Conservation (phyloP, 2,888 invertebrate genomes). For the Monoplex corrugatus region DNA sequence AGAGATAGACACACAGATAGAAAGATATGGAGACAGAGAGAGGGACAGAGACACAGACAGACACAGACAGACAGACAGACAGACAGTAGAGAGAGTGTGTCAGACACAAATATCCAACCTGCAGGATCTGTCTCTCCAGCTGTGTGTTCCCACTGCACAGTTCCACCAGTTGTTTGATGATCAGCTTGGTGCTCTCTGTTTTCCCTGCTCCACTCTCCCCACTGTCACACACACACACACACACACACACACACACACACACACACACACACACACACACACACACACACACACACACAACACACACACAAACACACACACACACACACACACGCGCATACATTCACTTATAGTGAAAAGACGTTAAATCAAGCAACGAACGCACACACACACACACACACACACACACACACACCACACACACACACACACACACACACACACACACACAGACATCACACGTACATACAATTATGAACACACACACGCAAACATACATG, state of each 20-base stretch:
- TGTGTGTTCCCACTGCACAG: slow-evolving; percentile 75
- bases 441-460: neutral
- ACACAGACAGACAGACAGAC: too few species aligned
- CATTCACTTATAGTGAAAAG: neutral
- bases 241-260: neutral
- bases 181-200: slow-evolving; percentile 80
- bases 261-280: slow-evolving; percentile 8
- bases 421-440: neutral
- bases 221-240: slow-evolving; percentile 60
- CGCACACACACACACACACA: too few species aligned
- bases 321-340: too few species aligned
- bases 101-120: slow-evolving; percentile 65
- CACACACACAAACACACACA: neutral
- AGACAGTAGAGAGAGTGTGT: neutral
- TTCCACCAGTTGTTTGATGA: slow-evolving; percentile 79
- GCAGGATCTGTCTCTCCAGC: slow-evolving; percentile 79
- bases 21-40: neutral
- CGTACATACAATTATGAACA: too few species aligned
- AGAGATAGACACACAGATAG: neutral
- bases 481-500: slow-evolving; percentile 16
- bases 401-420: neutral
- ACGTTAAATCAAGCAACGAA: too few species aligned
- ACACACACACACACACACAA: slow-evolving; percentile 4
- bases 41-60: too few species aligned
- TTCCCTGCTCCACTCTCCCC: slow-evolving; percentile 81